These are phyloP conservation scores for Nesoenas mayeri DNA, from an alignment of 2,113 vertebrate genomes.

Conservation along the genomic window DNA sequence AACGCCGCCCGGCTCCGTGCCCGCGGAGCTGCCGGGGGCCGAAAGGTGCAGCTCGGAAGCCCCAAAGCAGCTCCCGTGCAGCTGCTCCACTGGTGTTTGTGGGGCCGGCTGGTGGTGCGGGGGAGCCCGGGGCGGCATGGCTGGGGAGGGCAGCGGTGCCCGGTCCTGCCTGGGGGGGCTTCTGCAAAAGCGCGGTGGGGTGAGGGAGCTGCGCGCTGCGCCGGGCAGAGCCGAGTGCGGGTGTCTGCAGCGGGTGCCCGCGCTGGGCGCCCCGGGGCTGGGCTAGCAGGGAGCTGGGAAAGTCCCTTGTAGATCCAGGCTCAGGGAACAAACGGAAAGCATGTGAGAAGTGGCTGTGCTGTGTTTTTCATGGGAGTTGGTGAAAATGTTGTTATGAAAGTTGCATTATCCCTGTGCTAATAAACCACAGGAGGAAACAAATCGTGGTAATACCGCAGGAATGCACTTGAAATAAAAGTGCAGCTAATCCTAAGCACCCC, in stretches of 20 bases:
- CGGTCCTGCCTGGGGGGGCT: background rate
- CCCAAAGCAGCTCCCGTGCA: rapidly evolving
- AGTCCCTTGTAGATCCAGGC: background rate
- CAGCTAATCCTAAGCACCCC: background rate
- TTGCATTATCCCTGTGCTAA: background rate
- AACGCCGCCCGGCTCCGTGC: no score
- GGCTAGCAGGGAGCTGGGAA: background rate
- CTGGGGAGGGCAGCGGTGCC: background rate
- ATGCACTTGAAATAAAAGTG: background rate
- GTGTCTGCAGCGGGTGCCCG: background rate
- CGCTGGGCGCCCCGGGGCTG: background rate
- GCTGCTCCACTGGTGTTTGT: background rate
- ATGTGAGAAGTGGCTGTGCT: background rate
- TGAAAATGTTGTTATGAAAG: background rate
- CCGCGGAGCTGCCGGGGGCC: background rate
- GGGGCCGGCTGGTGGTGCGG: background rate
- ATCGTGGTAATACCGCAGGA: background rate
- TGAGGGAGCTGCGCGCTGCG: no score
- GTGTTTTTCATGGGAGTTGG: background rate
- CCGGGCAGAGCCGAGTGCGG: rapidly evolving
- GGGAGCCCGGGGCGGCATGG: no score
- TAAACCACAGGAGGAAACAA: background rate
- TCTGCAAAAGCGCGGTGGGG: background rate
- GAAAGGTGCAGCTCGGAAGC: background rate
- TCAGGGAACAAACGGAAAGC: background rate